Evolutionary conservation across 1,140 invertebrate genomes (phyloP), one percentile per base, ranked within the genome.

Genomic region (Heliothis subflexa): DNA sequence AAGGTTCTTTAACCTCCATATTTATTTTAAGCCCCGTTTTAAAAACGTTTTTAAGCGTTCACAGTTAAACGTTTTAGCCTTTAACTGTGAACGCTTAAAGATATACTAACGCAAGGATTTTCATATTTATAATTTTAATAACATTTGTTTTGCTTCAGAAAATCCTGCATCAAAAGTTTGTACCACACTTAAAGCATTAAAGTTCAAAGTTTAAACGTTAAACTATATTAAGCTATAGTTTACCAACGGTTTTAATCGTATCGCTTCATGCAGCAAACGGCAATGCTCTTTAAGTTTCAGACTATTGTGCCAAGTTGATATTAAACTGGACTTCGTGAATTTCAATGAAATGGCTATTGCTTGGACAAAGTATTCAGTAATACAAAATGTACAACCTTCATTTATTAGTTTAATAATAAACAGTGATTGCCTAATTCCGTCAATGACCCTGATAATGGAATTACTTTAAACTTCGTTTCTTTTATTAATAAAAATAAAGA

Each of bases 241-340:
- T 45, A 9, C n/a, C 33, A 45, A 45, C 14, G 61, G 50, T 70
- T 70, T 70, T 70, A 70, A 70, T 54, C 66, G 50, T 54, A 14
- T 54, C 66, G 50, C 47, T 16, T 16, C 18, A 25, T 33, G 49
- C 49, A 70, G 61, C 40, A 64, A 45, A 64, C 61, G 40, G 16
- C 40, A 64, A 47, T 45, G 61, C 21, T 64, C 40, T 64, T 47
- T 64, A 47, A 64, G 61, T 64, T 45, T 33, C 45, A 14, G 12
- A 62, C 28, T 47, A 47, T 45, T 47, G 61, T 64, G 45, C n/a
- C n/a, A 64, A 64, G 61, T 64, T 64, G 40, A 45, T 64, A 64
- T 47, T 70, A 70, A 70, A 70, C 47, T 50, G 25, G 66, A 50
- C 66, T 70, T 70, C 12, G 45, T 33, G 14, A 25, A 52, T 28